Conservation (phyloP, 2,888 invertebrate genomes). For the Protophormia terraenovae region DNA sequence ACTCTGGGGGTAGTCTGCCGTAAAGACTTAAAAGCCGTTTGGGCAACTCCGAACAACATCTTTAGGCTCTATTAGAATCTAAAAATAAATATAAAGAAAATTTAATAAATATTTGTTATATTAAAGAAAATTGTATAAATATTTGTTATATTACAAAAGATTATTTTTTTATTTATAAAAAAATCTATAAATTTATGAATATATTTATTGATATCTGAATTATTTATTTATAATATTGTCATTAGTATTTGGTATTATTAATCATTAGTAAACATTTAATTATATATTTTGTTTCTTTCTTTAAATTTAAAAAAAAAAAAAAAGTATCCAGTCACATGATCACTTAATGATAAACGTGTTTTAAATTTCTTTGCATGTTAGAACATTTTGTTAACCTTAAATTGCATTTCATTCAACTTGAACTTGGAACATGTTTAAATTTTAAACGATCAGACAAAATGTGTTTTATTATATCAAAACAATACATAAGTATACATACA, state of each 20-base stretch:
- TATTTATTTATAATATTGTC: too few relatives aligned
- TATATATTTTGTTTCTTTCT: neutral
- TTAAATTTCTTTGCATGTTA: slow-evolving; percentile 32
- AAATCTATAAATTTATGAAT: too few relatives aligned
- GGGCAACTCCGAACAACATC: slow-evolving; percentile 79
- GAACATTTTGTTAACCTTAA: slow-evolving; percentile 41
- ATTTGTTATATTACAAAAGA: too few relatives aligned
- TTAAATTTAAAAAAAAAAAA: neutral
- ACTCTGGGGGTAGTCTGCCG: slow-evolving; percentile 76
- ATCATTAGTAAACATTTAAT: neutral
- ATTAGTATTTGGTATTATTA: too few relatives aligned
- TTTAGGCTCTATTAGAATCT: slow-evolving; percentile 32
- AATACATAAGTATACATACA: neutral
- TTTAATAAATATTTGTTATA: neutral
- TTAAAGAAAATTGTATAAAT: too few relatives aligned
- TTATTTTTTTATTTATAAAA: too few relatives aligned
- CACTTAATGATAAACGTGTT: slow-evolving; percentile 31
- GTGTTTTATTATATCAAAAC: too few relatives aligned
- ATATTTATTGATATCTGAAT: too few relatives aligned
- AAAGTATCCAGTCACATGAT: slow-evolving; percentile 15
- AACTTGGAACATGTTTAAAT: slow-evolving; percentile 62
- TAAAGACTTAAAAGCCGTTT: slow-evolving; percentile 77
- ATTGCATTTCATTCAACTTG: slow-evolving; percentile 52
- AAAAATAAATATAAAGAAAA: slow-evolving; percentile 15
- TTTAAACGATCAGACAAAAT: slow-evolving; percentile 28